Conservation (phyloP, 1,140 invertebrate species). For the Aphis gossypii region DNA sequence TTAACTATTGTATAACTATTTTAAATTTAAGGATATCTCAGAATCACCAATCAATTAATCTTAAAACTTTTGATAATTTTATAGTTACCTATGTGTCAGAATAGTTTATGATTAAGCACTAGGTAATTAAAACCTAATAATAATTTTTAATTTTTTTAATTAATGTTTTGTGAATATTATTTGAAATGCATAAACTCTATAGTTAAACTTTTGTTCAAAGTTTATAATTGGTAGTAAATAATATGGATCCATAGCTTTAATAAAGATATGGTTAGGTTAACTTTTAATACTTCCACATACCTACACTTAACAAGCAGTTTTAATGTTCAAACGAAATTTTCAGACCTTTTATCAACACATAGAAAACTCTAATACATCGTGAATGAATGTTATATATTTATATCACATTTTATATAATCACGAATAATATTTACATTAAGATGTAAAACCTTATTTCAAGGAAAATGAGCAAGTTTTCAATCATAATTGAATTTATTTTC, state of each 20-base stretch:
- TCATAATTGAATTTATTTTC: constrained; percentile 14
- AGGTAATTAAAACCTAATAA: not conserved
- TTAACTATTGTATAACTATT: too few relatives aligned
- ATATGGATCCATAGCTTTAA: not conserved
- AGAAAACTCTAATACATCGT: not conserved
- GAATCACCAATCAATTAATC: too few relatives aligned
- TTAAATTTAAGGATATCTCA: too few relatives aligned
- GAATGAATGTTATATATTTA: not conserved
- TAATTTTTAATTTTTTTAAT: constrained; percentile 2
- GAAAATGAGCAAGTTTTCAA: not conserved
- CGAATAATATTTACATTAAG: constrained; percentile 19
- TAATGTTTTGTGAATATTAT: not conserved
- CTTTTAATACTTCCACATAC: not conserved
- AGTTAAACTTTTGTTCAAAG: not conserved
- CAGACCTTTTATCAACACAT: not conserved
- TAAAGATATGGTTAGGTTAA: not conserved
- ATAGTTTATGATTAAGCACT: not conserved
- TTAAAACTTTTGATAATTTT: too few relatives aligned
- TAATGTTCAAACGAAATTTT: not conserved
- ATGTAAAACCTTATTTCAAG: constrained; percentile 23
- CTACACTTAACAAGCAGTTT: not conserved
- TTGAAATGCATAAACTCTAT: too few relatives aligned
- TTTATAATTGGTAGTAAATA: not conserved
- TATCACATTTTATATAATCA: not conserved
- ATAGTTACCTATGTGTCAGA: too few relatives aligned